Evolutionary conservation across 2,113 vertebrate species (phyloP).

Genomic region (Myocastor coypus): DNA sequence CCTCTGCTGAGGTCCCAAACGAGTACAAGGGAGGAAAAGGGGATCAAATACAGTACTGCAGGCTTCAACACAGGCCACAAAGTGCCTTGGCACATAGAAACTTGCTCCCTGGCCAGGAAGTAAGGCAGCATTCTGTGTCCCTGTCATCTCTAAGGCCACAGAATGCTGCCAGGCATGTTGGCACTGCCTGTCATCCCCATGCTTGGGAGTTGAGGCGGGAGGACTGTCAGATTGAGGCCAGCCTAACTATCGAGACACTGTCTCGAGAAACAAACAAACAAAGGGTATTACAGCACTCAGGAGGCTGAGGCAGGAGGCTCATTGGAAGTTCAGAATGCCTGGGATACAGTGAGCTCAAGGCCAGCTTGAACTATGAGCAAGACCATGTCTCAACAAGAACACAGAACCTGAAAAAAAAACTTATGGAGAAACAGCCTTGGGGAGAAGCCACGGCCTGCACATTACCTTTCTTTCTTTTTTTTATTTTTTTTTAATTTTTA

Average conservation of each 20-base stretch:
- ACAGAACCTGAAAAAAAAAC: neutral
- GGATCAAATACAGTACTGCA: neutral
- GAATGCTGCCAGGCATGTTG: neutral
- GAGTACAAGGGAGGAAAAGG: neutral
- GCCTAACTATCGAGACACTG: neutral
- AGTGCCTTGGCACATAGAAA: neutral
- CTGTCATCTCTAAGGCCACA: neutral
- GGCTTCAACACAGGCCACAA: neutral
- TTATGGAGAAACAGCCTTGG: neutral
- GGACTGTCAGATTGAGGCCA: neutral
- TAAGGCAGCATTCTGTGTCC: too few relatives aligned
- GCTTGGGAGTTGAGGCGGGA: neutral
- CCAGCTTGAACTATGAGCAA: neutral
- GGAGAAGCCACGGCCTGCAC: neutral
- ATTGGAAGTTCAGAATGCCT: neutral
- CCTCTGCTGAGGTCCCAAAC: neutral
- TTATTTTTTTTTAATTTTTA: too few relatives aligned
- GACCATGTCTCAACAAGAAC: neutral
- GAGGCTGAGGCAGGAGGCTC: neutral
- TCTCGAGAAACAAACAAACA: neutral
- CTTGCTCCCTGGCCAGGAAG: neutral
- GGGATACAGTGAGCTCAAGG: neutral
- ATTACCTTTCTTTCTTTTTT: too few relatives aligned
- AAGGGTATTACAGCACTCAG: neutral
- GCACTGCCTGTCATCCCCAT: neutral